Percentiles rank a stretch among this genome's conserved stretches.
phyloP scores from a whole-genome alignment of 2,113 vertebrate species.

The Xerus inauris region DNA sequence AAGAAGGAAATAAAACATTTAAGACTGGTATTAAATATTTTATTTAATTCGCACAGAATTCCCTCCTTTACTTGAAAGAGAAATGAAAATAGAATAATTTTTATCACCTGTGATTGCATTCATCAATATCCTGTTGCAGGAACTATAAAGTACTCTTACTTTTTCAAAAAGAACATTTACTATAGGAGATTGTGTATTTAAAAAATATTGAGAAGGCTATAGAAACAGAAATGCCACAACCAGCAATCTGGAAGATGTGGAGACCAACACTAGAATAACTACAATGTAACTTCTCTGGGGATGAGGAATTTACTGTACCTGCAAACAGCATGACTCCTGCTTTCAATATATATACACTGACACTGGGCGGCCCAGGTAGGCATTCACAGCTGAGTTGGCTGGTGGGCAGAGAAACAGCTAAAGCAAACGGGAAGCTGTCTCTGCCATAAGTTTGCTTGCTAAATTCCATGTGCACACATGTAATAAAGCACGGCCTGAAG shows the following conservation, averaged over 20 bases:
- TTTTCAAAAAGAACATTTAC: background rate
- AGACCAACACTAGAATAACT: background rate
- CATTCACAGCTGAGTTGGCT: too few species aligned
- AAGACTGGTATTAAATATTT: too few species aligned
- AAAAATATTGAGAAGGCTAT: background rate
- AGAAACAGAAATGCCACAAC: background rate
- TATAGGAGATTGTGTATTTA: background rate
- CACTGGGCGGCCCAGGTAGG: accelerated
- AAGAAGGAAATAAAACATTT: background rate
- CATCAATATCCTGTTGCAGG: background rate
- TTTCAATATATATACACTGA: too few species aligned
- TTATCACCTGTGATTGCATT: background rate
- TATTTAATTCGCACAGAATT: too few species aligned
- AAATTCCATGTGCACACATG: background rate
- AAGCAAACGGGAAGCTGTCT: background rate
- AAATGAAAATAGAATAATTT: background rate
- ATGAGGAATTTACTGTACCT: background rate
- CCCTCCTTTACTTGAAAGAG: background rate
- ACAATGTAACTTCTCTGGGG: background rate
- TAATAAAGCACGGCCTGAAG: background rate
- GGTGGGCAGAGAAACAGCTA: background rate
- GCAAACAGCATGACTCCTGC: background rate
- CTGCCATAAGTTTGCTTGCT: background rate
- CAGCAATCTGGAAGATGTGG: background rate
- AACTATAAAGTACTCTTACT: background rate